phyloP scores from a whole-genome alignment of 1,140 invertebrate genomes.

The Drosophila athabasca region DNA sequence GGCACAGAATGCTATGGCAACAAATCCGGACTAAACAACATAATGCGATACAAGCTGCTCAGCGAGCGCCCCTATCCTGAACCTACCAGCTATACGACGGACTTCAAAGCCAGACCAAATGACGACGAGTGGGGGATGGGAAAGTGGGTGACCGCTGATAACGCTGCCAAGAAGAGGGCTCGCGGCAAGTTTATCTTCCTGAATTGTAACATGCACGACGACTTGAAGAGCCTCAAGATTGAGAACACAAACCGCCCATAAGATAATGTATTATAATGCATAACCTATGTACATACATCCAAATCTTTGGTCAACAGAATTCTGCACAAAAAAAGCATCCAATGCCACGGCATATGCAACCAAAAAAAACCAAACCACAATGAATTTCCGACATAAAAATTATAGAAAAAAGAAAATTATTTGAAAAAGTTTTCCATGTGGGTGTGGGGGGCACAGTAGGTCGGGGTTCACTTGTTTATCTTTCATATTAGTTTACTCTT shows the following conservation, averaged over 20 bases:
- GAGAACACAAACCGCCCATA: no score
- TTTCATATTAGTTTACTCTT: no score
- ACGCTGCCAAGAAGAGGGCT: neutral
- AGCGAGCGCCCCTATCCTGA: neutral
- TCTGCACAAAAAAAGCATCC: conserved; percentile 6
- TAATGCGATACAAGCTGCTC: neutral
- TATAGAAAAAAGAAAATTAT: conserved; percentile 47
- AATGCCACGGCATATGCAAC: conserved; percentile 65
- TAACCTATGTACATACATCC: no score
- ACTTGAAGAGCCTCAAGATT: neutral
- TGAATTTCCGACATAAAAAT: conserved; percentile 75
- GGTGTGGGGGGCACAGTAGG: no score
- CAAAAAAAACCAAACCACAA: conserved; percentile 70
- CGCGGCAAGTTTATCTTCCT: conserved; percentile 3
- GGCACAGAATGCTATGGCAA: conserved; percentile 38
- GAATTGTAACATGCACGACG: conserved; percentile 13
- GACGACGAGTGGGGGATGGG: neutral
- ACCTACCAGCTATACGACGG: neutral
- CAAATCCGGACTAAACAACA: neutral
- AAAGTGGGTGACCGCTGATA: neutral
- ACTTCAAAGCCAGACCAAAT: neutral
- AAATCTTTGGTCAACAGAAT: conserved; percentile 10
- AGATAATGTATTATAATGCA: no score
- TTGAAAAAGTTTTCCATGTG: no score
- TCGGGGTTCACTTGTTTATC: no score